These are phyloP conservation scores for Monopterus albus DNA, from an alignment of 2,113 vertebrate species.

Conservation along the genomic window DNA sequence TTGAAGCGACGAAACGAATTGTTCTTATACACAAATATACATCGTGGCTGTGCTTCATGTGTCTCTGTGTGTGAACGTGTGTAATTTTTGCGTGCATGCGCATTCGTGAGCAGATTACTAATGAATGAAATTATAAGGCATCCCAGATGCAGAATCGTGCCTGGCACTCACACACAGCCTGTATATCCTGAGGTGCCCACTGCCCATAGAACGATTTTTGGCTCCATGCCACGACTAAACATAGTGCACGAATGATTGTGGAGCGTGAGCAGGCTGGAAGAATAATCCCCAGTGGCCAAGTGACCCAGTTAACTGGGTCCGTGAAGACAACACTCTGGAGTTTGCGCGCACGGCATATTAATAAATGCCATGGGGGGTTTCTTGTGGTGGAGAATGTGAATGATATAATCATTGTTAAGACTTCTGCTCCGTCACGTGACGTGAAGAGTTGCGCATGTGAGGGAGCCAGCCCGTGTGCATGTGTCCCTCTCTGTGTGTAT, in stretches of 20 bases:
- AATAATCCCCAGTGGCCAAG: constrained; percentile 79
- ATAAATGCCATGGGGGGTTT: constrained; percentile 40
- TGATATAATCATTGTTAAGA: constrained; percentile 31
- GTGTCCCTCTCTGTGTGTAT: constrained; percentile 7
- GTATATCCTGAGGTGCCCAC: background rate
- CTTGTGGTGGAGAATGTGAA: background rate
- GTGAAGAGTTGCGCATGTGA: constrained; percentile 30
- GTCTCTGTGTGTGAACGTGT: background rate
- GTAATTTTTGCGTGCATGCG: constrained; percentile 12
- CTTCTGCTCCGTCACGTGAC: constrained; percentile 28
- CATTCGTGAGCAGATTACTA: constrained; percentile 20
- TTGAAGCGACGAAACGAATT: background rate
- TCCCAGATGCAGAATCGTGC: constrained; percentile 28
- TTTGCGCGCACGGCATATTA: constrained; percentile 58
- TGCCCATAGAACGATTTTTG: constrained; percentile 16
- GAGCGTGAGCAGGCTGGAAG: constrained; percentile 25
- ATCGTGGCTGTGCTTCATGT: background rate
- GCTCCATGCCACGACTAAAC: constrained; percentile 9
- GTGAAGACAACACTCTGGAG: constrained; percentile 39
- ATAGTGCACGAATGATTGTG: constrained; percentile 46
- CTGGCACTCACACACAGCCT: background rate
- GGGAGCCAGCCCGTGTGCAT: background rate
- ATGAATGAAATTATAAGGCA: constrained; percentile 32
- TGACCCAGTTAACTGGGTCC: constrained; percentile 77
- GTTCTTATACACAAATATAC: background rate